Conservation (phyloP, 2,113 vertebrate genomes). For the Talpa occidentalis region DNA sequence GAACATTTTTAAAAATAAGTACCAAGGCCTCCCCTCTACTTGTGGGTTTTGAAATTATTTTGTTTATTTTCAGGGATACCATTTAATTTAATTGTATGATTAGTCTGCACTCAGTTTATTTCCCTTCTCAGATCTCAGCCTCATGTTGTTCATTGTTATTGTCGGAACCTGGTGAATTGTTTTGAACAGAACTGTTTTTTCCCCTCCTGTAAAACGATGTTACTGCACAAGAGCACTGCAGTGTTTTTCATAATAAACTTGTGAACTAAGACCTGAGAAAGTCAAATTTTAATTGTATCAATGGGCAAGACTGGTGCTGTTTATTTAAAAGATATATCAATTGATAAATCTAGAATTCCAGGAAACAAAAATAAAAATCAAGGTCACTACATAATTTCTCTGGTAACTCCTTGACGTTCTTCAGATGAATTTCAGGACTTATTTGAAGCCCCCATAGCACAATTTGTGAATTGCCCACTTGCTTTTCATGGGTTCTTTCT, state of each 20-base stretch:
- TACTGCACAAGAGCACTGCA: conserved; percentile 88
- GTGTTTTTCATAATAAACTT: conserved; percentile 93
- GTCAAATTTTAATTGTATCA: conserved; percentile 87
- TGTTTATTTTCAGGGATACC: conserved; percentile 91
- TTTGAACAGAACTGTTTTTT: conserved; percentile 86
- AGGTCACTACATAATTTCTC: conserved; percentile 67
- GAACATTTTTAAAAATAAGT: conserved; percentile 90
- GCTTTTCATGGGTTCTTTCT: conserved; percentile 29
- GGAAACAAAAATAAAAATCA: conserved; percentile 78
- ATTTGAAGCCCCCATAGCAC: background rate
- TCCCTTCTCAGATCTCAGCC: conserved; percentile 82
- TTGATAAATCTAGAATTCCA: conserved; percentile 82
- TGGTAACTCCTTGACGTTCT: conserved; percentile 71
- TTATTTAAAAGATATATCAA: conserved; percentile 77
- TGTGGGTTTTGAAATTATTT: conserved; percentile 88
- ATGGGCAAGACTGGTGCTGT: conserved; percentile 84
- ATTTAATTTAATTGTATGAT: conserved; percentile 92
- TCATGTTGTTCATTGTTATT: conserved; percentile 87
- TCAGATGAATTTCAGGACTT: conserved; percentile 43
- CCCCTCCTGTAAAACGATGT: conserved; percentile 87
- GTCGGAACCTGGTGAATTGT: conserved; percentile 89
- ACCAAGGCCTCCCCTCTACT: conserved; percentile 87
- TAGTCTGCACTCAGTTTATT: conserved; percentile 87
- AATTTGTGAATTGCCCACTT: conserved; percentile 18
- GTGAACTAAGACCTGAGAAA: conserved; percentile 90